Evolutionary conservation across 2,888 invertebrate genomes (phyloP), one percentile per base, ranked within the genome.

Genomic region (Zygaena filipendulae): DNA sequence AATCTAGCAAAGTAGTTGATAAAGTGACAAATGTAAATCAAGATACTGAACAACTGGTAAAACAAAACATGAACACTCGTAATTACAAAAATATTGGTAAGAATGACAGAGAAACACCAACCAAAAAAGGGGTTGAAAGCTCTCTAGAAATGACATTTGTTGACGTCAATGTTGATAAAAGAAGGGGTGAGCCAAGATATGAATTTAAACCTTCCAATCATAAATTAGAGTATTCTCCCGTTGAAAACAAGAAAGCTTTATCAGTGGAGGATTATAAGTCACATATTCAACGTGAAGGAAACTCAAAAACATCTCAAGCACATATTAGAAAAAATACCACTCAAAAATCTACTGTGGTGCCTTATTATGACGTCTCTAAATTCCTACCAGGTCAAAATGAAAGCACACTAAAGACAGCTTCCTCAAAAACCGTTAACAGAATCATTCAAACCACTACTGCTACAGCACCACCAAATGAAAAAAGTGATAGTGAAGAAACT

Each of bases 121-220:
- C 24, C 16, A 45, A 40, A 13, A 39, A 40, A 23, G 36, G 49
- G 31, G 54, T 45, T 18, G 43, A 40, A 30, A 43, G 37, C 8
- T 30, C 37, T 3, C 26, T 36, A 16, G 53, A 55, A 30, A 14
- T 49, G 19, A 51, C 47, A 27, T 60, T 75, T 47, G 40, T 71
- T 11, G 68, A 74, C 35, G 53, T 74, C 1, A 74, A 52, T 38
- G 27, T 51, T 11, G 74, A 72, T 36, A 43, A 53, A 19, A 55
- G 75, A 11, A 57, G 67, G 46, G 71, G 70, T 25, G 80, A 79
- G 49, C 79, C 80, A 2, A 60, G 64, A 33, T 80, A 70, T 39
- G 80, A 79, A 53, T 35, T 70, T 8, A 57, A 55, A 36, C 56
- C 52, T 13, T 12, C 34, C 24, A 75, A 75, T 42, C 75, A 77